Conservation (phyloP, 2,888 invertebrate species). For the Noctua janthe region DNA sequence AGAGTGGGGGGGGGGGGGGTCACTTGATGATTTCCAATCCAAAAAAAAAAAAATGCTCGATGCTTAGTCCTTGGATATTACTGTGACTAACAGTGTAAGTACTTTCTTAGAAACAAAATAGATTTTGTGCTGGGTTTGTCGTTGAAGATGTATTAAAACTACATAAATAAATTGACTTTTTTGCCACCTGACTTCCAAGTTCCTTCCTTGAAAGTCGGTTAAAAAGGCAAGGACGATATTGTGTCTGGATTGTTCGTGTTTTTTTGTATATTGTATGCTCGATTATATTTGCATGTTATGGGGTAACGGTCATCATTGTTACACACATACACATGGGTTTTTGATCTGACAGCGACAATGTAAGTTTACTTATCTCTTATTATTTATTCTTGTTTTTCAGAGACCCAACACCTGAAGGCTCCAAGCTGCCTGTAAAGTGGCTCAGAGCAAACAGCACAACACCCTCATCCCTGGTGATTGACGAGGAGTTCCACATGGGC, state of each 20-base stretch:
- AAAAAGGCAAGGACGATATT: background rate
- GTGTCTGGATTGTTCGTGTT: background rate
- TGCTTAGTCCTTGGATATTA: too few species aligned
- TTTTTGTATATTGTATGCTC: background rate
- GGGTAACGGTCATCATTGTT: background rate
- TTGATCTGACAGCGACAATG: background rate
- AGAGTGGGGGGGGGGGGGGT: too few species aligned
- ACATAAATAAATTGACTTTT: too few species aligned
- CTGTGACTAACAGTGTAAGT: too few species aligned
- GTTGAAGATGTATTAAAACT: too few species aligned
- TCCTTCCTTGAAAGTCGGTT: background rate
- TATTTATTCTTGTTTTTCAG: conserved; percentile 68
- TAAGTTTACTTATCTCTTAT: background rate
- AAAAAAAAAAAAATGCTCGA: too few species aligned
- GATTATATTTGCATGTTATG: background rate
- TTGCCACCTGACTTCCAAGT: too few species aligned
- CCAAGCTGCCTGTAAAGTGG: conserved; percentile 78
- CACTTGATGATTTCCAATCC: too few species aligned
- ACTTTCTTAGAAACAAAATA: too few species aligned
- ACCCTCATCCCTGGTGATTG: conserved; percentile 77
- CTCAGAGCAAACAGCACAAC: conserved; percentile 66
- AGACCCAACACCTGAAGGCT: conserved; percentile 79
- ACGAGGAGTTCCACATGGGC: conserved; percentile 69
- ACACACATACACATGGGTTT: background rate
- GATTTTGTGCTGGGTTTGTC: too few species aligned